Percentiles rank a stretch among this genome's conserved stretches.
These are phyloP conservation scores for Chlorodrepanis virens DNA, from an alignment of 2,113 vertebrate species.

Conservation along the genomic window DNA sequence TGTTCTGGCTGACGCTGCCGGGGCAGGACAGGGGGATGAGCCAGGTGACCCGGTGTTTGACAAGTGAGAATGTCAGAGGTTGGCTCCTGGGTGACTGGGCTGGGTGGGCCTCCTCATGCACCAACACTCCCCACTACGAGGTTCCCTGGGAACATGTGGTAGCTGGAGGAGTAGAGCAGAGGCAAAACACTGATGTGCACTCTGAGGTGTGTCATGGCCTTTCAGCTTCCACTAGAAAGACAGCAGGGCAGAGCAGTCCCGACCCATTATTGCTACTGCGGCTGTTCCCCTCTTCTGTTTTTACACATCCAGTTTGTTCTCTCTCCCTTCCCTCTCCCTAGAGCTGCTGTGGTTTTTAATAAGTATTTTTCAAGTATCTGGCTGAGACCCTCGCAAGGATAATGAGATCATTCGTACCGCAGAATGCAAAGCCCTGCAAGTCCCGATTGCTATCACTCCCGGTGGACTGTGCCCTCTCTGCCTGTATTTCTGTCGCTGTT, in stretches of 20 bases:
- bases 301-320: background rate
- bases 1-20: background rate
- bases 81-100: background rate
- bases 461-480: background rate
- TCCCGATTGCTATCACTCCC: background rate
- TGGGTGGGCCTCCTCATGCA: background rate
- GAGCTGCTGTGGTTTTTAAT: conserved; percentile 24
- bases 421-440: background rate
- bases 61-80: background rate
- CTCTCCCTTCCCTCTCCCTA: background rate
- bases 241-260: background rate
- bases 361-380: conserved; percentile 46
- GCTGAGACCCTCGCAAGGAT: conserved; percentile 22
- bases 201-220: background rate
- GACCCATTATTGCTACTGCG: background rate
- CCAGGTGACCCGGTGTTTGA: accelerated
- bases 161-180: background rate
- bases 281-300: background rate
- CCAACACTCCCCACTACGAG: background rate
- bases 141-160: background rate
- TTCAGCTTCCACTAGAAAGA: background rate
- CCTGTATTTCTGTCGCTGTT: background rate
- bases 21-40: background rate
- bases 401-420: conserved; percentile 32
- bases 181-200: accelerated